Conservation (phyloP, 2,888 invertebrate species). For the Hemaris fuciformis region DNA sequence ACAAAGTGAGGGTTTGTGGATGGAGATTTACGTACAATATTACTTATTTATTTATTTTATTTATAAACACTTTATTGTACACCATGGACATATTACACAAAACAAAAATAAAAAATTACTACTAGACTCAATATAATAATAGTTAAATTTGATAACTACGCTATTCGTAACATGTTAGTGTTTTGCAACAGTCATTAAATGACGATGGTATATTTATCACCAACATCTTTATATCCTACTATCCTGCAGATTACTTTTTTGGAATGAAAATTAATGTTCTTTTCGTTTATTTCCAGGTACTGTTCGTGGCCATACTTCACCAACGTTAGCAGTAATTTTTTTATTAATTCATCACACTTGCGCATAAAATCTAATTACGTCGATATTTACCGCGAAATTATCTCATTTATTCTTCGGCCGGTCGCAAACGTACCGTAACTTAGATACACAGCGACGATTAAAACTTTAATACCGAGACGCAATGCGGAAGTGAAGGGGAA, state of each 20-base stretch:
- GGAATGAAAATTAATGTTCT: neutral
- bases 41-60: no score
- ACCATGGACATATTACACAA: no score
- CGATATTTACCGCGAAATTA: neutral
- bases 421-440: conserved; percentile 5
- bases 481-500: conserved; percentile 25
- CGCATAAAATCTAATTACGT: neutral
- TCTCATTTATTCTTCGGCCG: neutral
- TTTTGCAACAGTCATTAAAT: no score
- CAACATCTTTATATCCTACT: no score
- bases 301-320: neutral
- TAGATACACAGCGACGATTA: neutral
- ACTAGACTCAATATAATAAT: no score
- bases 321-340: neutral
- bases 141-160: no score
- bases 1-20: no score
- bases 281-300: neutral
- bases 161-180: no score
- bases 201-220: no score
- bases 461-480: conserved; percentile 20
- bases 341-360: neutral
- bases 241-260: neutral
- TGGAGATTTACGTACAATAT: no score
- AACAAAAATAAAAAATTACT: no score
- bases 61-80: no score